Evolutionary conservation across 2,888 invertebrate genomes (phyloP).

Genomic region (Globia sparganii): DNA sequence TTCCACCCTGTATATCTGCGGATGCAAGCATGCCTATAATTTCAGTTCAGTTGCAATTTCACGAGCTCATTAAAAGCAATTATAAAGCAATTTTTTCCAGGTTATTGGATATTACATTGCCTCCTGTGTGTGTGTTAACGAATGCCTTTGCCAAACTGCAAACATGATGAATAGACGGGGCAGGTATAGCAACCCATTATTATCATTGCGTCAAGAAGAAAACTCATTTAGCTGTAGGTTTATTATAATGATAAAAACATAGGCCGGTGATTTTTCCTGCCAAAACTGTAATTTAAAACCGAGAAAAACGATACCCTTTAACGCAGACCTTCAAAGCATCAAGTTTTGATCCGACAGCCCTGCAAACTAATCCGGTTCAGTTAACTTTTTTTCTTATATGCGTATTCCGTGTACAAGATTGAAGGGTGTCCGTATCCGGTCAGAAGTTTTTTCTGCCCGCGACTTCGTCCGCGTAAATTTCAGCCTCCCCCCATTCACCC

Average conservation of each 20-base stretch:
- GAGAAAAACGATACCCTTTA: slow-evolving; percentile 7
- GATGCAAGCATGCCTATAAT: neutral
- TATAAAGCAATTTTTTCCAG: neutral
- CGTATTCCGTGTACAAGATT: slow-evolving; percentile 26
- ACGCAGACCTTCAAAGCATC: neutral
- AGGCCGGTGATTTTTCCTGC: neutral
- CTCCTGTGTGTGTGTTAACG: neutral
- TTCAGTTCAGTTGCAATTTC: neutral
- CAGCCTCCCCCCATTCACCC: no score
- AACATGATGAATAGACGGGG: neutral
- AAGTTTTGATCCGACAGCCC: slow-evolving; percentile 26
- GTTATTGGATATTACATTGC: neutral
- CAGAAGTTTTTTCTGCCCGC: no score
- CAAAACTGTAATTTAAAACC: slow-evolving; percentile 6
- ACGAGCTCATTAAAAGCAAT: neutral
- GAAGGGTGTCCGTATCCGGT: slow-evolving; percentile 33
- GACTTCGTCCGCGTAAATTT: no score
- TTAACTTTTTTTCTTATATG: slow-evolving; percentile 32
- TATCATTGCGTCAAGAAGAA: neutral
- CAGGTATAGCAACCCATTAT: neutral
- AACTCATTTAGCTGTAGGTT: neutral
- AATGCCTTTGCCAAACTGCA: neutral
- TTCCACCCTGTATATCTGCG: no score
- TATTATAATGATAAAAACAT: neutral
- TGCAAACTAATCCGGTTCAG: slow-evolving; percentile 35